Evolutionary conservation across 2,113 vertebrate species (phyloP), one percentile per base, ranked within the genome.

Genomic region (Corythornis vintsioides): DNA sequence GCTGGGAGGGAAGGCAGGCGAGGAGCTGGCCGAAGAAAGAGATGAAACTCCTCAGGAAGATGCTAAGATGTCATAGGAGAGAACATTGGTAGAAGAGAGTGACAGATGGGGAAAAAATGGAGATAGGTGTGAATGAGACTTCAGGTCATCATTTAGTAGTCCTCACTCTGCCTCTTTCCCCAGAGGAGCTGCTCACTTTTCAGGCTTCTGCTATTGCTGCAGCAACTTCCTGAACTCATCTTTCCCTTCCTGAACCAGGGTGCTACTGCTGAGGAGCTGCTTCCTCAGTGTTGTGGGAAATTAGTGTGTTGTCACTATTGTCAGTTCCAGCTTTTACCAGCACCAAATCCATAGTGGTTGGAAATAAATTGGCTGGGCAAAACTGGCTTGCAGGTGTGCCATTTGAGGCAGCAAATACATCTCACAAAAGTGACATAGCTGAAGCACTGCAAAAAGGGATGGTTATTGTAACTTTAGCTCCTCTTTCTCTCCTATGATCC

Each of bases 41-140:
- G 40, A 19, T 66, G 28, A 20, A 78, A 65, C 29, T 79, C 52
- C 28, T 84, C 73, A n/a, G 31, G 60, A 69, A 70, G 24, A 10
- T 50, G 7, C 12, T n/a, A 10, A 43, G 29, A 24, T 0, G 0
- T 92, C 43, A 4, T 28, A 47, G 35, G 61, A 82, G 61, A 82
- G 57, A 40, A 71, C 25, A 9, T 12, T 29, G 75, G 48, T 55
- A 38, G n/a, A 88, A 73, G 60, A 52, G 28, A 28, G 13, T 22
- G 45, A 42, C 42, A 77, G 28, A 21, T 56, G 48, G 52, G 33
- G 13, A 40, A 59, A 50, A 71, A 56, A 1, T 0, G 0, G 57
- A 84, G 61, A 22, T 25, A 35, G n/a, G 25, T 3, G 1, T 43
- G 52, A 64, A 20, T 71, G 45, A 40, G 65, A 33, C 42, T 66